Evolutionary conservation across 2,113 vertebrate genomes (phyloP).

Genomic region (Oxyura jamaicensis): DNA sequence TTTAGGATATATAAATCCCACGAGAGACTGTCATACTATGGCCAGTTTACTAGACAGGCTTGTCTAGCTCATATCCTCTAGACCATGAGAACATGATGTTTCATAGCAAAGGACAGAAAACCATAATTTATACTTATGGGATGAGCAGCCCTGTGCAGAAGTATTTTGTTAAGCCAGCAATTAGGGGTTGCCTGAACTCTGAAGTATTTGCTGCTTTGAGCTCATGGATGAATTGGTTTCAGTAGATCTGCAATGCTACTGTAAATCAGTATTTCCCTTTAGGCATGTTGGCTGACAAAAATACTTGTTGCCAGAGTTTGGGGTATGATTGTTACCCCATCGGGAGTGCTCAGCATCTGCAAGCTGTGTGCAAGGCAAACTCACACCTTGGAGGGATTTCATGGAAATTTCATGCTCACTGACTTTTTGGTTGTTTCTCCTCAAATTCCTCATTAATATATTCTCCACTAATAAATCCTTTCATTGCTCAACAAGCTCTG

Average conservation of each 20-base stretch:
- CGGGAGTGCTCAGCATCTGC: not conserved
- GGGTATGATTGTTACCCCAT: not conserved
- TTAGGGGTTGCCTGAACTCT: not conserved
- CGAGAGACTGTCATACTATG: rapidly evolving
- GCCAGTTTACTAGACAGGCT: not conserved
- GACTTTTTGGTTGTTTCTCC: not conserved
- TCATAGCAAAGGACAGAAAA: not conserved
- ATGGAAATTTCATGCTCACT: not conserved
- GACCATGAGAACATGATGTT: not conserved
- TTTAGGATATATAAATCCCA: not conserved
- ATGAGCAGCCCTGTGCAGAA: not conserved
- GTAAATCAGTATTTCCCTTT: not conserved
- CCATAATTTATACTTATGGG: not conserved
- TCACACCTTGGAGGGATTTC: not conserved
- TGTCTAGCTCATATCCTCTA: not conserved
- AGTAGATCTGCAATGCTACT: not conserved
- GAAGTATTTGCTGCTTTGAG: not conserved
- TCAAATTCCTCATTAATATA: constrained; percentile 8
- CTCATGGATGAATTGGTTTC: not conserved
- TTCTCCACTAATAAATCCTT: constrained; percentile 23
- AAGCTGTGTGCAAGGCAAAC: not conserved
- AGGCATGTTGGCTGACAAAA: not conserved
- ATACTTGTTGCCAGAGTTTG: not conserved
- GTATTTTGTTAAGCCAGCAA: not conserved
- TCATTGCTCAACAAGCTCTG: constrained; percentile 7